phyloP scores from a whole-genome alignment of 1,140 invertebrate species.

The Aphidius gifuensis region DNA sequence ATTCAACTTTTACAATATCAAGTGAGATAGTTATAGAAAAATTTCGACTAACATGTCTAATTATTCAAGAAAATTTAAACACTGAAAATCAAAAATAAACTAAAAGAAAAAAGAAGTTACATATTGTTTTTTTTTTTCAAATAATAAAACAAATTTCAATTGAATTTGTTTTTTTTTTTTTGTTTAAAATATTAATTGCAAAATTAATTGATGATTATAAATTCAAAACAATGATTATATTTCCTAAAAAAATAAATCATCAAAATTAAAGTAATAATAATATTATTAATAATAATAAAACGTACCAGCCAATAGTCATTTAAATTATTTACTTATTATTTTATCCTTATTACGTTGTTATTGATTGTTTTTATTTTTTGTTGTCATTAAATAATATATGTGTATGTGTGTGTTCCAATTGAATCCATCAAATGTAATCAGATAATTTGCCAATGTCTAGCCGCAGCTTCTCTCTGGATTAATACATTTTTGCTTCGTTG shows the following conservation, averaged over 20 bases:
- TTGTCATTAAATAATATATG: too few relatives aligned
- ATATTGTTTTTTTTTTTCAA: not conserved
- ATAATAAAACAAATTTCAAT: not conserved
- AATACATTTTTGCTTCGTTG: constrained; percentile 49
- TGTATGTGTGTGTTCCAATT: too few relatives aligned
- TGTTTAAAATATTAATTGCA: not conserved
- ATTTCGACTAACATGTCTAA: too few relatives aligned
- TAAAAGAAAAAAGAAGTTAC: not conserved
- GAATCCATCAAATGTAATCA: too few relatives aligned
- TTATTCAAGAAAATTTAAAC: not conserved
- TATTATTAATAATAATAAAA: too few relatives aligned
- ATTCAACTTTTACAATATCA: not conserved
- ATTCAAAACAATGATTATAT: constrained; percentile 2
- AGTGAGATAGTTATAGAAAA: not conserved
- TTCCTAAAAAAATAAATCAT: not conserved
- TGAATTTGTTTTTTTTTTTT: not conserved
- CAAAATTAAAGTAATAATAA: not conserved
- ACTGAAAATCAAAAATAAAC: not conserved
- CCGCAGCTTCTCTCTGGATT: constrained; percentile 47
- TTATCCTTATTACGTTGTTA: too few relatives aligned
- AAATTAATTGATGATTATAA: not conserved
- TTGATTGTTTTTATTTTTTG: too few relatives aligned
- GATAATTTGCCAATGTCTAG: constrained; percentile 43
- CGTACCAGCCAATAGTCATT: too few relatives aligned
- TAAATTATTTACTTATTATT: too few relatives aligned